Evolutionary conservation across 2,797 vertebrate species (phyloP), one percentile per base, ranked within the genome.

Genomic region (Dendrocincla fuliginosa): DNA sequence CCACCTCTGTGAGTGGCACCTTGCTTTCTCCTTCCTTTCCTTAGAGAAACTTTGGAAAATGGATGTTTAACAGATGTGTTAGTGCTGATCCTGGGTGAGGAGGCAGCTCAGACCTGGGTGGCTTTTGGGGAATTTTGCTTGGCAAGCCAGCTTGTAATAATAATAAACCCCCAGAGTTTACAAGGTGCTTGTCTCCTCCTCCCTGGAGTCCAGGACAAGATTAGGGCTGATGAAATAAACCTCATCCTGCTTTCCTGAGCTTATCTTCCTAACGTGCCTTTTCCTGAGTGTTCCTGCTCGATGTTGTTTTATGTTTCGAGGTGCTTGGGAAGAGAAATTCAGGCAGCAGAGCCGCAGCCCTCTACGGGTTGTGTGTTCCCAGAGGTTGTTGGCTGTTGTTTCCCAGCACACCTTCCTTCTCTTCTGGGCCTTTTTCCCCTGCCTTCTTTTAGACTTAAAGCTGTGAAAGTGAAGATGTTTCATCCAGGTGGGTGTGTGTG

Each of bases 381-480:
- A 5, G 47, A 20, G 23, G 46, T 37, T 2, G 0, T 8, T 6
- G 9, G 20, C 63, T 63, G 19, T 2, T 28, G 39, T 37, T 16
- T 33, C 37, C 19, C 20, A 32, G 27, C 27, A 16, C 9, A 13
- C 8, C 4, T 86, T 75, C n/a, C 13, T 78, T 71, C 37, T 61
- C 23, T 68, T 75, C 50, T 41, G n/a, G 14, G 10, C 30, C 6
- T 35, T 79, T 71, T 7, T 0, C 1, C 6, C 6, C 2, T 1
- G 15, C 3, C 2, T 28, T 23, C 15, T 57, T 63, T 16, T 7
- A 19, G 50, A n/a, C n/a, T 13, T 5, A 0, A 39, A 67, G 44
- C 41, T 74, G 56, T 47, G 47, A 5, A 61, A 27, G 13, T 23
- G 47, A 32, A 71, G 78, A 0, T 11, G 4, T 35, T 75, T 71